A percentile compares a stretch with the other conserved stretches of the same genome.
Evolutionary conservation across 2,797 vertebrate species (phyloP).

Genomic region (Cheirogaleus major): DNA sequence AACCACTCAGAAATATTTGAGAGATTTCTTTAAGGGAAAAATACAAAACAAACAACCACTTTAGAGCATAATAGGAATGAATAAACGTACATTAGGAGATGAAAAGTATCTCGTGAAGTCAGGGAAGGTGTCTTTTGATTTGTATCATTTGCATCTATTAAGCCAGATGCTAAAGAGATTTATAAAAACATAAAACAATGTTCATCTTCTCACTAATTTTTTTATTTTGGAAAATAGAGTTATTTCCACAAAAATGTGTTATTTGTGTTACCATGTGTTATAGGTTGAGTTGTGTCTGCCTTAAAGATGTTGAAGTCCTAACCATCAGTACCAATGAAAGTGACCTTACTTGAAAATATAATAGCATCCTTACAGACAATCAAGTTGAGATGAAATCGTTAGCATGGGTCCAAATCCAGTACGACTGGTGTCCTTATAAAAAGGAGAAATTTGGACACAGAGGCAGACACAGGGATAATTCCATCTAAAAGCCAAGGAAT

Average conservation of each 20-base stretch:
- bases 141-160: neutral
- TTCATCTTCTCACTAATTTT: neutral
- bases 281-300: neutral
- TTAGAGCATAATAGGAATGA: neutral
- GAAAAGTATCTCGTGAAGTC: neutral
- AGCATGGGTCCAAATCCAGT: neutral
- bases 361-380: neutral
- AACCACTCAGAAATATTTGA: neutral
- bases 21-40: neutral
- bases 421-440: neutral
- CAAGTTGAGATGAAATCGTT: neutral
- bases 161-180: neutral
- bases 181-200: constrained; percentile 4
- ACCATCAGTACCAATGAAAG: neutral
- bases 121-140: neutral
- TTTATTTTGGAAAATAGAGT: neutral
- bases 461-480: neutral
- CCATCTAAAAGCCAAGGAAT: neutral
- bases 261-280: neutral
- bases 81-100: neutral
- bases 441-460: neutral
- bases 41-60: neutral
- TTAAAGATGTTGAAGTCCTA: neutral
- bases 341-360: neutral
- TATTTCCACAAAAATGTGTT: neutral